Base-by-base conservation (phyloP, 2,888 invertebrate genomes). In the Macaria liturata region DNA sequence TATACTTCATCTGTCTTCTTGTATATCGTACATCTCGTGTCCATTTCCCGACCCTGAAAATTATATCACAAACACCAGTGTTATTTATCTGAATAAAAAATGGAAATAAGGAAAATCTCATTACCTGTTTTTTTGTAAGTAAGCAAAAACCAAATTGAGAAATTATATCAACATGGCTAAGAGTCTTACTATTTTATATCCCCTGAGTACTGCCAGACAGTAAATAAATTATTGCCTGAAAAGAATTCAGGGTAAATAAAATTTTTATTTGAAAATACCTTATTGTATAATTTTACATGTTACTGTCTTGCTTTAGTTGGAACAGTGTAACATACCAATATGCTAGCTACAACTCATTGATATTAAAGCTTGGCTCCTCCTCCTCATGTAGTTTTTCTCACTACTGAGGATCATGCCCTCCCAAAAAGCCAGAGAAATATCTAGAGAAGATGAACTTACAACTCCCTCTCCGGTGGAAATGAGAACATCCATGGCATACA, bases 1-100 rank as follows among this genome's bases (percentile, higher is more conserved):
- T 99, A 99, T 58, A 97, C 94, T 84, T 98, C 98, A 73, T 99
- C 99, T 63, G 98, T 99, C 93, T 99, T 99, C 92, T 99, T 99
- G 91, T 97, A 99, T 80, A 99, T 97, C 46, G 99, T 98, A 67
- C 99, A 98, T 82, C 98, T 95, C 34, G 98, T 96, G 74, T 99
- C 98, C 88, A 96, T 95, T 88, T 99, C 98, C 74, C 96, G 95
- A 9, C 98, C 98, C 94, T 96, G 75, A 43, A 77, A 76, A 20
- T 20, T 20, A 20, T 20, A n/a, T n/a, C n/a, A n/a, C n/a, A n/a
- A n/a, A n/a, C n/a, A n/a, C n/a, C n/a, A n/a, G n/a, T n/a, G n/a
- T n/a, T n/a, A n/a, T n/a, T n/a, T n/a, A n/a, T n/a, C n/a, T n/a
- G n/a, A n/a, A n/a, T n/a, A n/a, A n/a, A n/a, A n/a, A n/a, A n/a